A percentile compares a stretch with the other conserved stretches of the same genome.
These are phyloP conservation scores for Agrotis ipsilon DNA, from an alignment of 2,888 invertebrate genomes.

Conservation along the genomic window DNA sequence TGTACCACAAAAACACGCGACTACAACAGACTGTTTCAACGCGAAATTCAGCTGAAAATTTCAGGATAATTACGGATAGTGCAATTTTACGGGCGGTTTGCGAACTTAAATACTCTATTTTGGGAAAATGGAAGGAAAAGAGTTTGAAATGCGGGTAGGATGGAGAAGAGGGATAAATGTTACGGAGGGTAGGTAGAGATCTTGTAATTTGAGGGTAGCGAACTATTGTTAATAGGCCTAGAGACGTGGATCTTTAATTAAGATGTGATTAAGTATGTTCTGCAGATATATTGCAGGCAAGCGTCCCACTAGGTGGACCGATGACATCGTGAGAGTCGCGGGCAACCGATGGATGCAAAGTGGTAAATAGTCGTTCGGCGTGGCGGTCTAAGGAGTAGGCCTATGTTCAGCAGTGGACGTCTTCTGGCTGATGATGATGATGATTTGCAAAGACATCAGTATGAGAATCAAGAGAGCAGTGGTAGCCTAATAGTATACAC, in stretches of 20 bases:
- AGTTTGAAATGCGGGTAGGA: slow-evolving; percentile 36
- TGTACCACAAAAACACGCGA: slow-evolving; percentile 38
- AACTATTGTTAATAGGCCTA: slow-evolving; percentile 4
- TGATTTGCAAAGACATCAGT: too few species aligned
- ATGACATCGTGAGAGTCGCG: too few species aligned
- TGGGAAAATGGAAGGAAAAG: slow-evolving; percentile 69
- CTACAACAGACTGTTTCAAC: slow-evolving; percentile 25
- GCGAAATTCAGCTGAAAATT: slow-evolving; percentile 64
- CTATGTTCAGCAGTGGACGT: too few species aligned
- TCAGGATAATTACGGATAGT: slow-evolving; percentile 81
- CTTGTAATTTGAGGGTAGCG: slow-evolving; percentile 42
- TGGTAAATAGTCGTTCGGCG: too few species aligned
- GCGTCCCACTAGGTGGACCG: too few species aligned
- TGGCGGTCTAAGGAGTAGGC: too few species aligned
- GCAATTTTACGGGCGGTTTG: slow-evolving; percentile 77
- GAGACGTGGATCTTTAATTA: slow-evolving; percentile 5
- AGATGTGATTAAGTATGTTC: not conserved
- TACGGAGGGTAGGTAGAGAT: slow-evolving; percentile 22
- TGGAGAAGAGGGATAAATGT: slow-evolving; percentile 29
- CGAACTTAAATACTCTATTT: slow-evolving; percentile 75
- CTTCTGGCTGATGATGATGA: too few species aligned
- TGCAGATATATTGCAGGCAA: not conserved
- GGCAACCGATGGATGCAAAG: too few species aligned
- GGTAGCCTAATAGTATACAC: too few species aligned
- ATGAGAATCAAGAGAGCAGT: too few species aligned